Evolutionary conservation across 2,888 invertebrate species (phyloP).

Genomic region (Agriopis leucophaearia): DNA sequence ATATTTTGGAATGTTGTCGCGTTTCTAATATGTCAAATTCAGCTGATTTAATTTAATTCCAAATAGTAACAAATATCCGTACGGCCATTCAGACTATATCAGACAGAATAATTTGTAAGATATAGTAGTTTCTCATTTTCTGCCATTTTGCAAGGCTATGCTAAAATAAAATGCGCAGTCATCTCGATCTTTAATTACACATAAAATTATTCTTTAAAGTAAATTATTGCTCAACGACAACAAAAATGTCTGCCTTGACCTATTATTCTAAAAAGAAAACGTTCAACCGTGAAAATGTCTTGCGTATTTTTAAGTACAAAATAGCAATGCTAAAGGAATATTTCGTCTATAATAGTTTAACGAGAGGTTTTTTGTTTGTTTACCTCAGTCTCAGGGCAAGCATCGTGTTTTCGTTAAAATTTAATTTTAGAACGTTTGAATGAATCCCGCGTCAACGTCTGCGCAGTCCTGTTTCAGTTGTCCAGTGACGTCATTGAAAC

Average conservation of each 20-base stretch:
- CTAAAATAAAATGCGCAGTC: constrained; percentile 16
- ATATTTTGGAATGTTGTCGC: not conserved
- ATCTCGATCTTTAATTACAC: constrained; percentile 25
- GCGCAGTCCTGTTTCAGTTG: constrained; percentile 39
- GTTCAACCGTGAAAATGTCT: constrained; percentile 36
- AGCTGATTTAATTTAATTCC: no score
- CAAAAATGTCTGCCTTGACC: constrained; percentile 47
- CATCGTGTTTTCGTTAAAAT: constrained; percentile 49
- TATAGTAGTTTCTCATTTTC: constrained; percentile 9
- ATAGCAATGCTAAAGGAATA: constrained; percentile 36
- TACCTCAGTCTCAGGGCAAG: constrained; percentile 39
- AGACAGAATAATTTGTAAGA: not conserved
- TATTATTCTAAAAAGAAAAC: constrained; percentile 43
- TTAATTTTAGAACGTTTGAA: constrained; percentile 52
- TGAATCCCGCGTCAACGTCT: constrained; percentile 48
- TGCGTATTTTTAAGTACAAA: constrained; percentile 24
- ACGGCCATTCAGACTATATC: no score
- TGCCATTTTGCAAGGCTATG: constrained; percentile 21
- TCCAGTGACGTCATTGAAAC: constrained; percentile 42
- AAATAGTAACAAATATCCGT: no score
- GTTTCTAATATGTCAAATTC: not conserved
- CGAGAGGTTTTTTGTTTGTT: constrained; percentile 42
- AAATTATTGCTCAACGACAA: constrained; percentile 33
- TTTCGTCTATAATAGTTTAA: constrained; percentile 28
- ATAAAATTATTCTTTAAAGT: constrained; percentile 30